Evolutionary conservation across 2,113 vertebrate genomes (phyloP).

Genomic region (Nibea coibor): DNA sequence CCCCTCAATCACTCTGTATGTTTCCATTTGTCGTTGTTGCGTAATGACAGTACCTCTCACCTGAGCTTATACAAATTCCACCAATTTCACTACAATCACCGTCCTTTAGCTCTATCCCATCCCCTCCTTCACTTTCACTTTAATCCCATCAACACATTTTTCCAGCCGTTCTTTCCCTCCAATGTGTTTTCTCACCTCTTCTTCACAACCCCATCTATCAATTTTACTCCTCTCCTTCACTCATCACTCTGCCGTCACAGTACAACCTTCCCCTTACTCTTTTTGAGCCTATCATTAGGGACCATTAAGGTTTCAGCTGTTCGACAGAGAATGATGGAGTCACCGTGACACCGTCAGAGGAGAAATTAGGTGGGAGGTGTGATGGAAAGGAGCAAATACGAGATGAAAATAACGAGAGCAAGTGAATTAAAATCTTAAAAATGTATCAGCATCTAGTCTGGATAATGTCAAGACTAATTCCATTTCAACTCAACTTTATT

Average conservation of each 20-base stretch:
- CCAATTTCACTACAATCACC: neutral
- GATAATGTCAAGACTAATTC: constrained; percentile 12
- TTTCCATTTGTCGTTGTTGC: constrained; percentile 53
- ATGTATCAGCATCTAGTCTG: constrained; percentile 29
- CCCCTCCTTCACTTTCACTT: constrained; percentile 51
- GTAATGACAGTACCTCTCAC: constrained; percentile 50
- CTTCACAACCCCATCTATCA: constrained; percentile 36
- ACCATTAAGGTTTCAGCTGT: constrained; percentile 61
- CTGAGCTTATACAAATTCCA: constrained; percentile 15
- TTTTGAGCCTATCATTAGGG: constrained; percentile 60
- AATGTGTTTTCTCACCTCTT: constrained; percentile 68
- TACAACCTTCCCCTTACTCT: constrained; percentile 30
- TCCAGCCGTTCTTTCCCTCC: constrained; percentile 29
- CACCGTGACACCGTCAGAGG: constrained; percentile 46
- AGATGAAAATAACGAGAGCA: constrained; percentile 44
- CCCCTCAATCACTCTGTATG: constrained; percentile 46
- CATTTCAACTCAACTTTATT: too few relatives aligned
- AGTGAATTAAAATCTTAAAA: constrained; percentile 46
- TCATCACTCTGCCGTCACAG: constrained; percentile 30
- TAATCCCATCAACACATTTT: constrained; percentile 61
- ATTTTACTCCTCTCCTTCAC: constrained; percentile 31
- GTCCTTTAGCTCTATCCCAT: constrained; percentile 17
- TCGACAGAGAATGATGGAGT: constrained; percentile 50
- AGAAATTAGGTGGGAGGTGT: constrained; percentile 51
- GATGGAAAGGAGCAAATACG: constrained; percentile 45